A percentile compares a stretch with the other conserved stretches of the same genome.
phyloP scores from a whole-genome alignment of 2,113 vertebrate species.

The Coreoperca whiteheadi region DNA sequence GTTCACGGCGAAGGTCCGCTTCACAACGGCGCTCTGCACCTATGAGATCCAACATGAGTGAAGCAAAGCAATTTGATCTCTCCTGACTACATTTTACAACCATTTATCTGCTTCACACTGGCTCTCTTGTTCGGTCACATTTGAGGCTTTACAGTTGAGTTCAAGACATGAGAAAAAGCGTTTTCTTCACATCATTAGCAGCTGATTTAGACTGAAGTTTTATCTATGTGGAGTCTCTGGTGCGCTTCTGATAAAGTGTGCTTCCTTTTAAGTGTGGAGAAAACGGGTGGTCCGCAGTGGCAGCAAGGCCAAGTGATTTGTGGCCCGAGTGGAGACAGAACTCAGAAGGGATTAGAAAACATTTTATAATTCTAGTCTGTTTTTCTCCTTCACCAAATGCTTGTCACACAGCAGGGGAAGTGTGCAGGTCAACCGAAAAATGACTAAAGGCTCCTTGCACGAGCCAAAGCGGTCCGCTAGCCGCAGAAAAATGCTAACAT shows the following conservation, averaged over 20 bases:
- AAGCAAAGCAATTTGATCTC: conserved; percentile 13
- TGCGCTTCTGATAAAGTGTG: conserved; percentile 54
- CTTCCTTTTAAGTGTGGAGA: conserved; percentile 21
- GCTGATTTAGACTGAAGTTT: conserved; percentile 44
- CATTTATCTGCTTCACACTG: conserved; percentile 31
- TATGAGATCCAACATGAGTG: background rate
- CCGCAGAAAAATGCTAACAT: conserved; percentile 33
- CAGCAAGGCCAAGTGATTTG: conserved; percentile 44
- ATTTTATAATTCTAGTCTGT: conserved; percentile 41
- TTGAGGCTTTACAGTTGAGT: conserved; percentile 34
- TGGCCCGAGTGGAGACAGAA: conserved; percentile 40
- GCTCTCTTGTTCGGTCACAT: conserved; percentile 11
- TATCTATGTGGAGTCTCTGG: conserved; percentile 45
- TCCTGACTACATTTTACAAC: conserved; percentile 4
- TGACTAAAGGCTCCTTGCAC: background rate
- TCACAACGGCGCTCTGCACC: background rate
- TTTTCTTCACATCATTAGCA: conserved; percentile 54
- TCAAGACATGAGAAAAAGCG: conserved; percentile 28
- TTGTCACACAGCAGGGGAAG: conserved; percentile 10
- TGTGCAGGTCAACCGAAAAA: conserved; percentile 23
- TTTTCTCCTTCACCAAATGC: conserved; percentile 49
- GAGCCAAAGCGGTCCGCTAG: background rate
- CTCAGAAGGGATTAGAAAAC: conserved; percentile 49
- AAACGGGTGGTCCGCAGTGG: conserved; percentile 38
- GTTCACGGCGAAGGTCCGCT: conserved; percentile 2